These are phyloP conservation scores for Icerya purchasi DNA, from an alignment of 2,888 invertebrate genomes.

Conservation along the genomic window DNA sequence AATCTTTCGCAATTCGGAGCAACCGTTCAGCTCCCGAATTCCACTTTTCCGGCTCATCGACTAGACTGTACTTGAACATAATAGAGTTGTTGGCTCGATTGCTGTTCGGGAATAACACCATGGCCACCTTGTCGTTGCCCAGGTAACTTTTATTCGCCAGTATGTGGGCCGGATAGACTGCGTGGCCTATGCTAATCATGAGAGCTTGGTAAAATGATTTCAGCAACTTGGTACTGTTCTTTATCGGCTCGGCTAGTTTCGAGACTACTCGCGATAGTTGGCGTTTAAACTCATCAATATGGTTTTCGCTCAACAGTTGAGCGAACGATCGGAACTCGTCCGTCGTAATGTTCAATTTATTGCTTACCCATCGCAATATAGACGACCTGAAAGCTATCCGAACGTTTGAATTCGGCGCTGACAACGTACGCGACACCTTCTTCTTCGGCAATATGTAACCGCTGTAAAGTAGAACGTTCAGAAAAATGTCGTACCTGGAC, in stretches of 20 bases:
- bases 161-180: not conserved
- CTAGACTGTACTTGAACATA: not conserved
- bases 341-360: not conserved
- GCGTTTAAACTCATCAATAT: not conserved
- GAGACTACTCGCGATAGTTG: not conserved
- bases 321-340: not conserved
- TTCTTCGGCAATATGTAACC: not conserved
- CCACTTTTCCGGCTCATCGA: not conserved
- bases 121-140: not conserved
- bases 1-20: not conserved
- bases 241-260: not conserved
- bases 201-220: not conserved
- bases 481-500: not conserved
- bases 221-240: not conserved
- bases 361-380: not conserved
- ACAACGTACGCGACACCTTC: not conserved
- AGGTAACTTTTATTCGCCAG: not conserved
- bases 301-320: not conserved
- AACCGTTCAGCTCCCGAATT: not conserved
- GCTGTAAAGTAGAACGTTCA: not conserved
- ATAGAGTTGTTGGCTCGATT: not conserved
- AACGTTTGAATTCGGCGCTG: not conserved
- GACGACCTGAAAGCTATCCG: not conserved
- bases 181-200: not conserved
- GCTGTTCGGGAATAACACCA: not conserved